Evolutionary conservation across 1,140 invertebrate genomes (phyloP).

Genomic region (Drosophila paulistorum): DNA sequence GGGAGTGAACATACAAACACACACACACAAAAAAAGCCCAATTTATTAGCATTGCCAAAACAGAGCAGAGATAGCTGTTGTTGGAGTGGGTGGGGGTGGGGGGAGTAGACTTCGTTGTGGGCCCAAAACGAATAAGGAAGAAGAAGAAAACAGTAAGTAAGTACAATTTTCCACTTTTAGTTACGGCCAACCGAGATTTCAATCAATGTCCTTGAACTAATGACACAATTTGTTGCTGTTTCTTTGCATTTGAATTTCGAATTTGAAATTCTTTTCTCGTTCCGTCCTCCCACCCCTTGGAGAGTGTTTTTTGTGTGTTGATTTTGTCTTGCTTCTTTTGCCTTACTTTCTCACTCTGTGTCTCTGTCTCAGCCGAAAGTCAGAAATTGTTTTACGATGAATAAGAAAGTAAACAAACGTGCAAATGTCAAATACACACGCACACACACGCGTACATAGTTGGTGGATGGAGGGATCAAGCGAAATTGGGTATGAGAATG

Average conservation of each 20-base stretch:
- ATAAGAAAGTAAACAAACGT: conserved; percentile 60
- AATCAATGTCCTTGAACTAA: conserved; percentile 69
- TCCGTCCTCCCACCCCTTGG: background rate
- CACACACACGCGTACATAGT: background rate
- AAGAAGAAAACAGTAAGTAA: background rate
- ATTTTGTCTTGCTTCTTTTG: conserved; percentile 17
- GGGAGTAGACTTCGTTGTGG: background rate
- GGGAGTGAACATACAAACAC: background rate
- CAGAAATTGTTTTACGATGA: conserved; percentile 62
- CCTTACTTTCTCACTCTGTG: background rate
- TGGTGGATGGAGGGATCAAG: background rate
- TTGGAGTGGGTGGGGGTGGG: background rate
- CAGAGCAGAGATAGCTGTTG: conserved; percentile 9
- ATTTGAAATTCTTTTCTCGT: conserved; percentile 27
- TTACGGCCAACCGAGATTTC: conserved; percentile 57
- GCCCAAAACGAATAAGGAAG: too few relatives aligned
- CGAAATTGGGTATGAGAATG: too few relatives aligned
- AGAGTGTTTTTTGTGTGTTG: conserved; percentile 23
- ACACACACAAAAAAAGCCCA: conserved; percentile 36
- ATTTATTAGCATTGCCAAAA: conserved; percentile 52
- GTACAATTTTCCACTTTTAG: conserved; percentile 46
- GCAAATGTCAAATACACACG: conserved; percentile 45
- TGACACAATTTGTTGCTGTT: conserved; percentile 62
- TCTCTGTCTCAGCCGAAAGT: conserved; percentile 24
- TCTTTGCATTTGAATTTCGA: conserved; percentile 45